phyloP scores from a whole-genome alignment of 2,113 vertebrate genomes.

The Catharus minimus region DNA sequence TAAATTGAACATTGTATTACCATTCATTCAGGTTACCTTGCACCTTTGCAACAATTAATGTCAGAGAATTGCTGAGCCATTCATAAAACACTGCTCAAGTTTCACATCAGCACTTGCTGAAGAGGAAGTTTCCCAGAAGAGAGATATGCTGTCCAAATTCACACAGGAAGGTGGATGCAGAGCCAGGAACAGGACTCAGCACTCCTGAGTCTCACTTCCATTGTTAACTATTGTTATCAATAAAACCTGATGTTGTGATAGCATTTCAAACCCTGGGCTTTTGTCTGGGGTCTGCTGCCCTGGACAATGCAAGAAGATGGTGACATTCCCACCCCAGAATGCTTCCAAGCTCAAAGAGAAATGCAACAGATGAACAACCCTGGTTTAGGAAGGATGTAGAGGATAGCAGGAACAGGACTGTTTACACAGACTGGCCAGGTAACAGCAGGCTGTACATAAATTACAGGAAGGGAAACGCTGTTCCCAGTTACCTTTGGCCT shows the following conservation, averaged over 20 bases:
- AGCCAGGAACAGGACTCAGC: conserved; percentile 30
- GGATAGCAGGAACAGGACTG: background rate
- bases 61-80: background rate
- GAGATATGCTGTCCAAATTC: background rate
- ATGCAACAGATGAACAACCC: background rate
- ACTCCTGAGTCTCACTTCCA: background rate
- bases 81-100: background rate
- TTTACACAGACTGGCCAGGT: background rate
- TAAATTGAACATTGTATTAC: background rate
- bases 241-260: background rate
- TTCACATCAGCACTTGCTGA: background rate
- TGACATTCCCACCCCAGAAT: background rate
- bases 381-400: background rate
- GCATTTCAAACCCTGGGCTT: background rate
- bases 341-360: background rate
- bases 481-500: background rate
- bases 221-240: conserved; percentile 5
- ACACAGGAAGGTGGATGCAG: conserved; percentile 4
- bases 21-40: background rate
- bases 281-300: background rate
- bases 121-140: conserved; percentile 22
- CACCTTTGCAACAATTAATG: background rate
- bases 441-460: background rate
- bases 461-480: background rate
- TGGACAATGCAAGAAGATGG: background rate